These are phyloP conservation scores for Saguinus midas DNA, from an alignment of 2,113 vertebrate species.

Conservation along the genomic window DNA sequence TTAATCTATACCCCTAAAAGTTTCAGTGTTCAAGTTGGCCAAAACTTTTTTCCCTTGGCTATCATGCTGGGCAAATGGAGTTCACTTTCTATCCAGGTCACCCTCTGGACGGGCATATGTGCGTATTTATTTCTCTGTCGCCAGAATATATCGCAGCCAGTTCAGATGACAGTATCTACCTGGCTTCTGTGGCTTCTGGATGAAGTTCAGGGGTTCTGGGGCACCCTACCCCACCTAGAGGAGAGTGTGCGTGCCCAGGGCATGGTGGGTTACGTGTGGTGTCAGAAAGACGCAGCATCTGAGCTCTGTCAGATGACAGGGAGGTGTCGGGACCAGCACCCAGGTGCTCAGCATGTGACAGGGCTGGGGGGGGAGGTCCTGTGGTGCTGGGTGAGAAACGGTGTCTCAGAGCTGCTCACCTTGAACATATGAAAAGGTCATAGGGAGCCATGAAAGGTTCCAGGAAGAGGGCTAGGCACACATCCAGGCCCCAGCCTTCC, in stretches of 20 bases:
- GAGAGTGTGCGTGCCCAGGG: neutral
- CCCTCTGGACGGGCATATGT: neutral
- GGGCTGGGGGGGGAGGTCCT: neutral
- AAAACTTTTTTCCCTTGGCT: neutral
- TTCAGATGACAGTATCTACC: neutral
- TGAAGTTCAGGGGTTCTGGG: neutral
- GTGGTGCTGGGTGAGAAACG: neutral
- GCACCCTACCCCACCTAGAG: neutral
- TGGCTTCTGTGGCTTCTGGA: neutral
- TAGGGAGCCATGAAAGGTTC: neutral
- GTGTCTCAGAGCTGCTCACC: neutral
- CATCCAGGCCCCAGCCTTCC: neutral
- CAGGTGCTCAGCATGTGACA: neutral
- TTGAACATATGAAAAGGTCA: neutral
- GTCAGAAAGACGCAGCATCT: neutral
- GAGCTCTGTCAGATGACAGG: neutral
- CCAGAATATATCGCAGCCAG: neutral
- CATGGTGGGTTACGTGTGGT: too few relatives aligned
- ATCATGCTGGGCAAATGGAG: neutral
- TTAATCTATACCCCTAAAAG: neutral
- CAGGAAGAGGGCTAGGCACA: neutral
- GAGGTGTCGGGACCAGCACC: neutral
- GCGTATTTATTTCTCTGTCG: neutral
- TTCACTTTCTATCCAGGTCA: neutral
- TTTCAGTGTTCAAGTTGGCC: neutral